phyloP scores from a whole-genome alignment of 2,113 vertebrate genomes.

The Calidris pygmaea region DNA sequence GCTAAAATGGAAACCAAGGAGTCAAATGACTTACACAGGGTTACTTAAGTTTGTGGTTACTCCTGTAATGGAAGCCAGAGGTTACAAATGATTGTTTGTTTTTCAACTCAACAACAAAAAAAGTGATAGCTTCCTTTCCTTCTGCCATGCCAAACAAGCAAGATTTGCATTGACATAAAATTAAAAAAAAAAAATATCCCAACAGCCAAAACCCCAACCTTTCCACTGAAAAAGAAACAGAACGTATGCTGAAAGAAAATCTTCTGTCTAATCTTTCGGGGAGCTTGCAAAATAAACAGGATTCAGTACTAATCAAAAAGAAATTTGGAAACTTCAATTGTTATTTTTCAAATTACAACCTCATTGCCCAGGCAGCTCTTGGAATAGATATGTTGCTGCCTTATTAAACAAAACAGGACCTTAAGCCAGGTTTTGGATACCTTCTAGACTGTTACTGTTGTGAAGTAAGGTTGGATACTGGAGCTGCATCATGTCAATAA shows the following conservation, averaged over 20 bases:
- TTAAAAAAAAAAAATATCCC: background rate
- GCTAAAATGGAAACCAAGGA: background rate
- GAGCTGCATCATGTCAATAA: background rate
- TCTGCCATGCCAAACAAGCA: background rate
- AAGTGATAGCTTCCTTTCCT: background rate
- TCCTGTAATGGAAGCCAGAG: background rate
- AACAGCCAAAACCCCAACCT: background rate
- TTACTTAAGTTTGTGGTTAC: background rate
- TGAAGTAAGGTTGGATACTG: background rate
- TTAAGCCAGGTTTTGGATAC: background rate
- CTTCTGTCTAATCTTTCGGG: background rate
- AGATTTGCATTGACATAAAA: background rate
- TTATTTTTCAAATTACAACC: background rate
- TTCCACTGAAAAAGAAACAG: background rate
- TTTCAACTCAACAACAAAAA: background rate
- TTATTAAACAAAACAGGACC: background rate
- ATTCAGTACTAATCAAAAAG: background rate
- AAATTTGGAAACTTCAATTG: background rate
- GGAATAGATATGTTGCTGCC: background rate
- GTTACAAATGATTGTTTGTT: background rate
- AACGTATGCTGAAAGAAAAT: background rate
- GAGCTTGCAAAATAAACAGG: background rate
- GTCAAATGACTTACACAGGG: rapidly evolving
- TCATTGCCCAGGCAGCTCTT: background rate
- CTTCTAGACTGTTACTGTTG: background rate